Evolutionary conservation across 1,140 invertebrate species (phyloP).

Genomic region (Camponotus floridanus): DNA sequence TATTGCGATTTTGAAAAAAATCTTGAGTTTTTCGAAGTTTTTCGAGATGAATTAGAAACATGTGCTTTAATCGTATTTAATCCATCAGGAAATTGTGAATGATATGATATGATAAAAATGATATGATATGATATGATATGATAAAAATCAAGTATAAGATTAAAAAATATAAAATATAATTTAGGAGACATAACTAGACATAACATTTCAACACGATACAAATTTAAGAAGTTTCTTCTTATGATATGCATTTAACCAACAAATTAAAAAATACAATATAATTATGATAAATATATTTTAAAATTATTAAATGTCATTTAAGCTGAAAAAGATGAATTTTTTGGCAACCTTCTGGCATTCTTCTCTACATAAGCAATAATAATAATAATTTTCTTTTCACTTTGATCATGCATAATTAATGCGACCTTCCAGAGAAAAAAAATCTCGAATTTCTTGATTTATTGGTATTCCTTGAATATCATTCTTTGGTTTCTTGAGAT

Average conservation of each 20-base stretch:
- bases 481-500: constrained; percentile 9
- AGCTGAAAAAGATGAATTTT: too few species aligned
- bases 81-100: background rate
- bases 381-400: background rate
- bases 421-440: too few species aligned
- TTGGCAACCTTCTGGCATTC: too few species aligned
- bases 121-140: background rate
- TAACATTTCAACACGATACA: background rate
- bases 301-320: background rate
- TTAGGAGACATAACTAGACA: constrained; percentile 1
- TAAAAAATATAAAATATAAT: constrained; percentile 6
- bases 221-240: background rate
- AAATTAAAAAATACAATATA: background rate
- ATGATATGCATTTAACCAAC: background rate
- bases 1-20: too few species aligned
- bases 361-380: too few species aligned
- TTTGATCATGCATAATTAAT: background rate
- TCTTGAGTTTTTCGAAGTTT: background rate
- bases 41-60: constrained; percentile 27
- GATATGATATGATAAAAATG: background rate
- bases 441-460: too few species aligned
- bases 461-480: too few species aligned
- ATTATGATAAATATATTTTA: background rate
- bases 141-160: background rate
- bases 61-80: background rate